phyloP scores from a whole-genome alignment of 1,140 invertebrate species.

The Schlechtendalia chinensis region DNA sequence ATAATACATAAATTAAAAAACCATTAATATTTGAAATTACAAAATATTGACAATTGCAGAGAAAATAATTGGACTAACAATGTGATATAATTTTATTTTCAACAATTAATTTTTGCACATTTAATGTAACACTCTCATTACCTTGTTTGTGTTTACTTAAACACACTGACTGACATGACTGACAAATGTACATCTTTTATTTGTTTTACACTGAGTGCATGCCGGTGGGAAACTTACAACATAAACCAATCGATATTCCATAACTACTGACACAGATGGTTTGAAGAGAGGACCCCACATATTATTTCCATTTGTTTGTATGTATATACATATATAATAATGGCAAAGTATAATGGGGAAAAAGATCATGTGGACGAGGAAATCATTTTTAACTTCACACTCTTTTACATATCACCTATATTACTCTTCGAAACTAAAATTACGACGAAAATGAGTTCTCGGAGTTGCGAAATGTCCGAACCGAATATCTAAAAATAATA shows the following conservation, averaged over 20 bases:
- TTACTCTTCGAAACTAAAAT: too few relatives aligned
- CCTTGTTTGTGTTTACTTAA: conserved; percentile 7
- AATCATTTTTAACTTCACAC: too few relatives aligned
- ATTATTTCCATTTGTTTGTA: too few relatives aligned
- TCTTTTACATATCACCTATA: too few relatives aligned
- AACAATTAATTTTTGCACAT: neutral
- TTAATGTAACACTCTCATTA: neutral
- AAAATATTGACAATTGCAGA: too few relatives aligned
- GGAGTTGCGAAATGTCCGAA: too few relatives aligned
- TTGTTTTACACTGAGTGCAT: neutral
- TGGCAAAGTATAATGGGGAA: neutral
- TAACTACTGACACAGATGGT: conserved; percentile 12
- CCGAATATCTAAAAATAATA: too few relatives aligned
- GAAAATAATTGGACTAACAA: too few relatives aligned
- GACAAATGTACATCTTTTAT: neutral
- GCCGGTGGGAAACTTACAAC: neutral
- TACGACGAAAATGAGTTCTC: too few relatives aligned
- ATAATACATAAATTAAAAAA: too few relatives aligned
- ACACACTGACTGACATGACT: neutral
- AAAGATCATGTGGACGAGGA: too few relatives aligned
- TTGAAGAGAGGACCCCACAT: neutral
- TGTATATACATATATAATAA: neutral
- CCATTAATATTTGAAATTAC: too few relatives aligned
- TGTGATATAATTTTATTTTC: neutral
- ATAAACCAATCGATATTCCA: neutral